Conservation (phyloP, 2,113 vertebrate species). For the Polypterus senegalus region DNA sequence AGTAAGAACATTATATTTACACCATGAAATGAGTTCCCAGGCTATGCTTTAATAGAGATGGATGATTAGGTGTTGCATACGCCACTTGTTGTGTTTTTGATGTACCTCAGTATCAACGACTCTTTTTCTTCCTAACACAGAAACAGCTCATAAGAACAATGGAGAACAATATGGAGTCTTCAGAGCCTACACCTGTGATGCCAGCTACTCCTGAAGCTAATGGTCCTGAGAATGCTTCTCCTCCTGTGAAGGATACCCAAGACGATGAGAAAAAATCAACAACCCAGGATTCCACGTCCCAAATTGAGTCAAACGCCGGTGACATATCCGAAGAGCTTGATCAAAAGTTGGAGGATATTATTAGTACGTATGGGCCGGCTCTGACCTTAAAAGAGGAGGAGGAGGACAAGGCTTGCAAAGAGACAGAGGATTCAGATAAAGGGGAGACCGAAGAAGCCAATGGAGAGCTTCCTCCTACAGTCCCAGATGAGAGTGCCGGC, state of each 20-base stretch:
- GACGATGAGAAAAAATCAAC: constrained; percentile 21
- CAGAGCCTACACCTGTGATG: constrained; percentile 16
- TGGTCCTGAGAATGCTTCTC: constrained; percentile 1
- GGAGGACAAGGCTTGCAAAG: constrained; percentile 17
- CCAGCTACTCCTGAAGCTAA: not conserved
- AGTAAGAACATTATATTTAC: no score
- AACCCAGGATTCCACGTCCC: not conserved
- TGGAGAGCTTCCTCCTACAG: constrained; percentile 25
- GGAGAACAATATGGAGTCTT: constrained; percentile 44
- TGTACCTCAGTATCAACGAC: not conserved
- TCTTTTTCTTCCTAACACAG: not conserved
- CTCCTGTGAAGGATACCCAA: constrained; percentile 27
- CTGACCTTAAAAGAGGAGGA: constrained; percentile 29
- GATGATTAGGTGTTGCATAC: no score
- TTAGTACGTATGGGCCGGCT: constrained; percentile 59
- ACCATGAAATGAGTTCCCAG: no score
- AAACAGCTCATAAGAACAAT: constrained; percentile 33
- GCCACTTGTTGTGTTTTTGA: no score
- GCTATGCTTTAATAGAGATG: no score
- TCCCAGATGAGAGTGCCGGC: constrained; percentile 45
- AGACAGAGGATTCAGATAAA: constrained; percentile 39
- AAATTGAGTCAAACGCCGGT: not conserved
- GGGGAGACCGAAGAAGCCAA: constrained; percentile 42
- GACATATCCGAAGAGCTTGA: constrained; percentile 65
- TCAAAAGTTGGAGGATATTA: constrained; percentile 73